These are phyloP conservation scores for Exephanes ischioxanthus DNA, from an alignment of 2,888 invertebrate genomes.

Conservation along the genomic window DNA sequence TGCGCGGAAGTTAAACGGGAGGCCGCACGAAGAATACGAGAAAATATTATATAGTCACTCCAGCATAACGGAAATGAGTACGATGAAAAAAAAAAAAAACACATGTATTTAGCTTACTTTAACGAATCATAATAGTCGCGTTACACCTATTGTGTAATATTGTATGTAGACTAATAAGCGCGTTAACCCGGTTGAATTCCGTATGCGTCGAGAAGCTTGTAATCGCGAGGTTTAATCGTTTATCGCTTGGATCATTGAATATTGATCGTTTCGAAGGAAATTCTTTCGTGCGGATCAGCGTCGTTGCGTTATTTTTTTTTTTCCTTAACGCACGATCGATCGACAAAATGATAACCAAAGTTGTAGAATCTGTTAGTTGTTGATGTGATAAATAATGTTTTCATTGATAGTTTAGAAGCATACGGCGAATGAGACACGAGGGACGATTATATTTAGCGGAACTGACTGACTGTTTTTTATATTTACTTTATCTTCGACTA, in stretches of 20 bases:
- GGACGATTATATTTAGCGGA: slow-evolving; percentile 16
- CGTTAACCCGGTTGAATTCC: slow-evolving; percentile 19
- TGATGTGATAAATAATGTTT: slow-evolving; percentile 78
- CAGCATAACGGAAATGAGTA: slow-evolving; percentile 35
- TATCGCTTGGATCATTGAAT: background rate
- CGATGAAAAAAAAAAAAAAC: slow-evolving; percentile 25
- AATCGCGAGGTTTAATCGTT: slow-evolving; percentile 35
- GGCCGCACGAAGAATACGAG: background rate
- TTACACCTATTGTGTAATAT: slow-evolving; percentile 50
- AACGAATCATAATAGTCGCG: slow-evolving; percentile 54
- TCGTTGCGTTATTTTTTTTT: slow-evolving; percentile 3
- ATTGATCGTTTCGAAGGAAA: slow-evolving; percentile 19
- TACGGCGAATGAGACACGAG: background rate
- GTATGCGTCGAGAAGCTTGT: slow-evolving; percentile 44
- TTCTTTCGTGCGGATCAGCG: background rate
- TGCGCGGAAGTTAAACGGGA: background rate
- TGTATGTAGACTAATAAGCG: slow-evolving; percentile 38
- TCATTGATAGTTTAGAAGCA: slow-evolving; percentile 65
- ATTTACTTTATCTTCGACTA: slow-evolving; percentile 3
- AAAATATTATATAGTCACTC: background rate
- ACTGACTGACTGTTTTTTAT: slow-evolving; percentile 14
- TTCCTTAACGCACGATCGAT: slow-evolving; percentile 54
- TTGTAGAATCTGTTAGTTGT: slow-evolving; percentile 77
- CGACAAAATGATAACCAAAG: slow-evolving; percentile 78
- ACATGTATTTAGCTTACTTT: slow-evolving; percentile 58